Evolutionary conservation across 2,797 vertebrate species (phyloP), one percentile per base, ranked within the genome.

Genomic region (Myotis daubentonii): DNA sequence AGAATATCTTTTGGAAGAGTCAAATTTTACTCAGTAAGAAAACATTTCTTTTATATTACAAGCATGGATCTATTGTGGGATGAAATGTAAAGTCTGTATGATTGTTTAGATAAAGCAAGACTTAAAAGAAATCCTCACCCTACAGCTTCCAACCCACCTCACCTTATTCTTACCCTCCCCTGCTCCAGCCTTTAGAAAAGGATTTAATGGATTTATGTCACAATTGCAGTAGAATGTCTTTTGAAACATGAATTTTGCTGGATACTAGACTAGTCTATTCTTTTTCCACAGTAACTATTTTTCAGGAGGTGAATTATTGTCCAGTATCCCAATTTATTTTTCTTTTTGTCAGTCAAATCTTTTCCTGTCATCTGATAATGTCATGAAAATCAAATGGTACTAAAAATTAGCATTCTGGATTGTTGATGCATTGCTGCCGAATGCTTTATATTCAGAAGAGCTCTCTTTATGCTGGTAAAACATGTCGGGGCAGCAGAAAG

Each of bases 201-300:
- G 4, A 86, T 68, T 96, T 76, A 91, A 41, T 84, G 25, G 91
- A 89, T 15, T 30, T 23, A 83, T 49, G 25, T 71, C 92, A 88
- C 3, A 94, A 79, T 76, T 92, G 5, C 4, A 68, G 30, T 51
- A 60, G 12, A 84, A 66, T 85, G 5, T 76, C 62, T 57, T 30
- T 41, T 92, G 4, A 92, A 94, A 85, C 93, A 85, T 71, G 15
- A 38, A 47, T 80, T 94, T 79, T 90, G 12, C 7, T 94, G 71
- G 25, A 86, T 84, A 57, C 30, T 20, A 88, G 4, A 81, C 8
- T 70, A 55, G 13, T 78, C 0, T 74, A 82, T 6, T 20, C 10
- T 87, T 90, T 98, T 97, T 87, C 89, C 65, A 79, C 74, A 95
- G 86, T 88, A 96, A 97, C 71, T 97, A 47, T 57, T 97, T 95